Evolutionary conservation across 2,113 vertebrate species (phyloP), one percentile per base, ranked within the genome.

Genomic region (Xiphophorus couchianus): DNA sequence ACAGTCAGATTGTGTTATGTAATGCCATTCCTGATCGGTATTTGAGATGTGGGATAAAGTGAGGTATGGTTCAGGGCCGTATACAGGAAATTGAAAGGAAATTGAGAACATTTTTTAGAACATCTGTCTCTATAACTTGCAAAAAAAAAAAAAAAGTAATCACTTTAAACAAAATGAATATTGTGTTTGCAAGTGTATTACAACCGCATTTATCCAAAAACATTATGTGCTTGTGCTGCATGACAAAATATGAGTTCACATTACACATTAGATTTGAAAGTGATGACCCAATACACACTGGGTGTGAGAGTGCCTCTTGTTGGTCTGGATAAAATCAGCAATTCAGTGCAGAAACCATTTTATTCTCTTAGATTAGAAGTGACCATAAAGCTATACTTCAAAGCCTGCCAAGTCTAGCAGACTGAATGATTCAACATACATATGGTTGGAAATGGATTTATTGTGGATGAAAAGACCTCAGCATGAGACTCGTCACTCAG

Each of bases 1-100:
- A 33, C 60, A 66, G 51, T 25, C 42, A 60, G 68, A 11, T 33
- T n/a, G 14, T 48, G 71, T 71, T 73, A 58, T 64, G 65, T 17
- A 58, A 58, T 3, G 12, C 13, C 51, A 64, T 54, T 73, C 62
- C 44, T 67, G 31, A 22, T 12, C 22, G 62, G 29, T 30, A 58
- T 63, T 61, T 62, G 10, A 73, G 61, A 82, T 58, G 27, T 28
- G 51, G 6, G n/a, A n/a, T 12, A 74, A 33, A 6, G 2, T 8
- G 13, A 19, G 60, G 25, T 31, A 63, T 1, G 51, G 4, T 48
- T 19, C 44, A 15, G 42, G 42, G 42, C 44, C 4, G 1, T 19
- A n/a, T 25, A 1, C 51, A n/a, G 51, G 22, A 58, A 58, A 54
- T 54, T 54, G 17, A 54, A 54, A 54, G 51, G 51, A 54, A 54